Evolutionary conservation across 2,113 vertebrate species (phyloP).

Genomic region (Rhinogobius similis): DNA sequence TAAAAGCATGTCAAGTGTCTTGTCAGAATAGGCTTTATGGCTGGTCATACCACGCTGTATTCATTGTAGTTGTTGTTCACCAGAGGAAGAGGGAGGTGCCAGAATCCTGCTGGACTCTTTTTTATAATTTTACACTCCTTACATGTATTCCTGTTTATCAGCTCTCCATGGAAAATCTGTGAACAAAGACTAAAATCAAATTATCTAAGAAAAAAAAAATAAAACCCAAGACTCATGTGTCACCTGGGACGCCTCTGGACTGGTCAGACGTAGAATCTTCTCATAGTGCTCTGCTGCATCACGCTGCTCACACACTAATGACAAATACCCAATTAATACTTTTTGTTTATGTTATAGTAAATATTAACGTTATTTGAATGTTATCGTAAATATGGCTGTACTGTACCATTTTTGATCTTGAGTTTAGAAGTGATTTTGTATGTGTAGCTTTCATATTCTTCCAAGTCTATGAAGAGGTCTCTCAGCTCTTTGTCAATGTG

Average conservation of each 20-base stretch:
- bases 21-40: neutral
- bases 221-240: neutral
- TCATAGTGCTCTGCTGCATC: slow-evolving; percentile 70
- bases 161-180: slow-evolving; percentile 46
- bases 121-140: neutral
- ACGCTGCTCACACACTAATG: slow-evolving; percentile 51
- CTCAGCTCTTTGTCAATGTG: slow-evolving; percentile 43
- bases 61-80: neutral
- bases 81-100: slow-evolving; percentile 48
- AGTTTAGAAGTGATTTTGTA: slow-evolving; percentile 32
- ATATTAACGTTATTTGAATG: too few species aligned
- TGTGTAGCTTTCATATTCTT: rapidly evolving
- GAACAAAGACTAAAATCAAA: neutral
- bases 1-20: too few species aligned
- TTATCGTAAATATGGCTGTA: too few species aligned
- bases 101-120: slow-evolving; percentile 21
- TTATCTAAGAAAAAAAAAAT: neutral
- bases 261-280: slow-evolving; percentile 53
- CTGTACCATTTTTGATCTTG: slow-evolving; percentile 54
- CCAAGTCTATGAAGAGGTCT: slow-evolving; percentile 51
- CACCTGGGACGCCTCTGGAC: slow-evolving; percentile 35
- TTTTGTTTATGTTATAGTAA: too few species aligned
- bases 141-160: slow-evolving; percentile 38
- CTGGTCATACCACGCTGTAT: slow-evolving; percentile 17
- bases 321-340: neutral